Evolutionary conservation across 2,888 invertebrate genomes (phyloP).

Genomic region (Caenorhabditis macrosperma): DNA sequence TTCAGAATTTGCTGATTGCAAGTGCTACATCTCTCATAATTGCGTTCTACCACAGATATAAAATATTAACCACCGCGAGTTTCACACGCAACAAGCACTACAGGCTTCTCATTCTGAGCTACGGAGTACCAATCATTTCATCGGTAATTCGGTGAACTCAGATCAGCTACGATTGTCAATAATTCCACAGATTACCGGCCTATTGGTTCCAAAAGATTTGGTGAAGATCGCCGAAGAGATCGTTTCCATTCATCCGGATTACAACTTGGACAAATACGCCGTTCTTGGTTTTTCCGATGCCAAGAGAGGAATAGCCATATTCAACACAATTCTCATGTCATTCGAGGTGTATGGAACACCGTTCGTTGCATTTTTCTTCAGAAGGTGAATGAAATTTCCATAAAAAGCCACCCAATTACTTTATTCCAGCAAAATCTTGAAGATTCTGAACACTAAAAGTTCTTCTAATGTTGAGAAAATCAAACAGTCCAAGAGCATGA

Average conservation of each 20-base stretch:
- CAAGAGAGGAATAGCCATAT: not conserved
- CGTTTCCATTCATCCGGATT: not conserved
- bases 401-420: too few relatives aligned
- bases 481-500: conserved; percentile 41
- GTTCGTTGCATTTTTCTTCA: not conserved
- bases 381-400: not conserved
- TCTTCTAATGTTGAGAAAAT: conserved; percentile 34
- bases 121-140: not conserved
- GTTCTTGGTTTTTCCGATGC: conserved; percentile 7
- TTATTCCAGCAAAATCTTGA: conserved; percentile 37
- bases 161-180: not conserved
- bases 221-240: not conserved
- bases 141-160: not conserved
- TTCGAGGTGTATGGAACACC: conserved; percentile 7
- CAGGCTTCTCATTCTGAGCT: not conserved
- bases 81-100: not conserved
- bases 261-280: not conserved
- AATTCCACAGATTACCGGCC: not conserved
- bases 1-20: not conserved
- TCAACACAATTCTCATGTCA: not conserved
- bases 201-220: not conserved
- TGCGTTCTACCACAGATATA: conserved; percentile 14
- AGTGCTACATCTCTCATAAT: conserved; percentile 6
- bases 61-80: not conserved
- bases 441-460: conserved; percentile 30